A percentile compares a stretch with the other conserved stretches of the same genome.
Evolutionary conservation across 1,140 invertebrate genomes (phyloP).

Genomic region (Cherax quadricarinatus): DNA sequence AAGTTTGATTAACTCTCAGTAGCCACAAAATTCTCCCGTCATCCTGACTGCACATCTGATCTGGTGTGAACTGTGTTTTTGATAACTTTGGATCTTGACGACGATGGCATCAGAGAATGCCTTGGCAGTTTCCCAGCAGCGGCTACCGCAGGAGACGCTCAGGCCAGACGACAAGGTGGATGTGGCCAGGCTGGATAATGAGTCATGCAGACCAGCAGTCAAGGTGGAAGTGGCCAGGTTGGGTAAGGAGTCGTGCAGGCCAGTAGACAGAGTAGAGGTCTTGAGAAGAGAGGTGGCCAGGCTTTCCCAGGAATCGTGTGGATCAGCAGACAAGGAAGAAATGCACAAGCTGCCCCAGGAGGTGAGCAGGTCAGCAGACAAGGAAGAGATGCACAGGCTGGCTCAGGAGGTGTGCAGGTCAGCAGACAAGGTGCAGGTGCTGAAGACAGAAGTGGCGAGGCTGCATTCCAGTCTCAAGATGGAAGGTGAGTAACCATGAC

Average conservation of each 20-base stretch:
- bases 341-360: background rate
- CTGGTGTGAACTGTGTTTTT: too few species aligned
- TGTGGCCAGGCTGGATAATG: too few species aligned
- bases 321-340: constrained; percentile 9
- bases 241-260: background rate
- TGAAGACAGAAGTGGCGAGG: background rate
- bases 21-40: too few species aligned
- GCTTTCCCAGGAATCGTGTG: background rate
- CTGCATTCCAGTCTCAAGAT: constrained; percentile 15
- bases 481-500: background rate
- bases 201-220: too few species aligned
- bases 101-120: constrained; percentile 19
- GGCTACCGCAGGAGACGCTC: background rate
- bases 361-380: background rate
- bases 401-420: background rate
- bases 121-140: background rate
- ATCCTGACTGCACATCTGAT: too few species aligned
- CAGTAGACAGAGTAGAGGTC: background rate
- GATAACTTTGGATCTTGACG: too few species aligned
- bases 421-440: constrained; percentile 3
- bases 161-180: too few species aligned
- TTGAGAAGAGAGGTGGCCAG: background rate
- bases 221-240: background rate
- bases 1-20: too few species aligned
- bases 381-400: background rate